phyloP scores from a whole-genome alignment of 2,888 invertebrate species.

The Eupithecia vulgata region DNA sequence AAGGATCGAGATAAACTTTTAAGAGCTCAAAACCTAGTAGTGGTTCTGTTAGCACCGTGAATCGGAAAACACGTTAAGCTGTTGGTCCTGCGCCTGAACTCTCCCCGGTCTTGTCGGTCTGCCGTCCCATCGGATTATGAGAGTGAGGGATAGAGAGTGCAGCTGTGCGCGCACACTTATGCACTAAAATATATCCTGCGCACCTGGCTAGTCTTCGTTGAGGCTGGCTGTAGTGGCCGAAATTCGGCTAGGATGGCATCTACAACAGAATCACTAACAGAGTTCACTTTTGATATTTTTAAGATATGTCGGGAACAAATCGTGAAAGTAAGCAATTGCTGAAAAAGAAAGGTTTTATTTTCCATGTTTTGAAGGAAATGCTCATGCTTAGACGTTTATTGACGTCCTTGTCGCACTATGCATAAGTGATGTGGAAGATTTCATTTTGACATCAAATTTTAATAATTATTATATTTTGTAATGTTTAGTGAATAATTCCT shows the following conservation, averaged over 20 bases:
- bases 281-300: neutral
- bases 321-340: neutral
- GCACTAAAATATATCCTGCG: no score
- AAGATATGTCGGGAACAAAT: neutral
- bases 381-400: neutral
- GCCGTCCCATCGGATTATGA: no score
- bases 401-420: neutral
- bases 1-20: neutral
- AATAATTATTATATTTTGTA: neutral
- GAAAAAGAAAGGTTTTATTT: neutral
- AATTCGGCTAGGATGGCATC: no score
- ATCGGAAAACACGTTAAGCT: no score
- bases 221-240: neutral
- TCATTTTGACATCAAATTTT: neutral
- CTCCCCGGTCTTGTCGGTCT: no score
- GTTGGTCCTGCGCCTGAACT: no score
- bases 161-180: no score
- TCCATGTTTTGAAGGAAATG: neutral
- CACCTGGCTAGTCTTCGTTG: neutral
- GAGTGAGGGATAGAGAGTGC: no score
- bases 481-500: neutral
- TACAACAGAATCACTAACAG: neutral
- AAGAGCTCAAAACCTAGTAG: no score
- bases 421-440: neutral
- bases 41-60: no score